Percentiles rank a stretch among this genome's conserved stretches.
phyloP scores from a whole-genome alignment of 2,113 vertebrate genomes.

The Neofelis nebulosa region DNA sequence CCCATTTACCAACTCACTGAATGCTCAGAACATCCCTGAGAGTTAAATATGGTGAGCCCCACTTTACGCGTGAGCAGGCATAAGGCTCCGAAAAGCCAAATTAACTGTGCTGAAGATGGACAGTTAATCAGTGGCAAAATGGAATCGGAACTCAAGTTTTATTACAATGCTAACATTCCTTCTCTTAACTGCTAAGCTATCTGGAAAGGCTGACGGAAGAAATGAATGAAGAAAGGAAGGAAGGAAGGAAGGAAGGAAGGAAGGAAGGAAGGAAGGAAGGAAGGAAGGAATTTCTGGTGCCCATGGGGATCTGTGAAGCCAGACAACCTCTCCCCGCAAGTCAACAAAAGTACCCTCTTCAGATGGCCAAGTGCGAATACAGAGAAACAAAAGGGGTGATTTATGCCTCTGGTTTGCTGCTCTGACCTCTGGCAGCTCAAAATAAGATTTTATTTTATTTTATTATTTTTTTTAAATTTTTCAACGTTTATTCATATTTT shows the following conservation, averaged over 20 bases:
- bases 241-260: background rate
- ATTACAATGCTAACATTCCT: background rate
- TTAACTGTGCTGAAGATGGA: background rate
- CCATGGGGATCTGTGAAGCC: background rate
- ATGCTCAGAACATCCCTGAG: background rate
- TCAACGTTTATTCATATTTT: too few species aligned
- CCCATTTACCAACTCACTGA: background rate
- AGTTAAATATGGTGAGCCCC: background rate
- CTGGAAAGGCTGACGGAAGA: background rate
- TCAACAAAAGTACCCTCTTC: constrained; percentile 2
- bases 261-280: background rate
- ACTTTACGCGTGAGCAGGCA: background rate
- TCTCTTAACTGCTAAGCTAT: background rate
- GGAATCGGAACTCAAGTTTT: background rate
- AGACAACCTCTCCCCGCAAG: background rate
- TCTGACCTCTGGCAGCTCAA: constrained; percentile 64
- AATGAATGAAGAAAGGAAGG: background rate
- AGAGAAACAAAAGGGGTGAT: constrained; percentile 32
- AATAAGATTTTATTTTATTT: constrained; percentile 63
- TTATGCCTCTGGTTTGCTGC: constrained; percentile 38
- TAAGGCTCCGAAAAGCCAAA: background rate
- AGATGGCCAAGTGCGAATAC: background rate
- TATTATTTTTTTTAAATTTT: too few species aligned
- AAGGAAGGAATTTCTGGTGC: background rate
- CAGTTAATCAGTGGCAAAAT: background rate